A percentile compares a stretch with the other conserved stretches of the same genome.
Conservation (phyloP, 2,888 invertebrate genomes). For the Drosophila mulleri region DNA sequence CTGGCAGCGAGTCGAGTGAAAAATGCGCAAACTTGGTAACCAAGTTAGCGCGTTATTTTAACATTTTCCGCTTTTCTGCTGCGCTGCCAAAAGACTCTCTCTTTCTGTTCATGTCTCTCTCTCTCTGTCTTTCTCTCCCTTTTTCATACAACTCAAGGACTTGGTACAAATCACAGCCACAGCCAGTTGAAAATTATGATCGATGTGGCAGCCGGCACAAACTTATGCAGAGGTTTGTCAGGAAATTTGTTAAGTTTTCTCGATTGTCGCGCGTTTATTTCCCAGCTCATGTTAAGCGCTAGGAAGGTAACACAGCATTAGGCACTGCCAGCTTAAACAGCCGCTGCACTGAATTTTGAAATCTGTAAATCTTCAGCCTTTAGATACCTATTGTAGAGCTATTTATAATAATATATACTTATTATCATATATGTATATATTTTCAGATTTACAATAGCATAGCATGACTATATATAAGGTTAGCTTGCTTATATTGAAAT, state of each 20-base stretch:
- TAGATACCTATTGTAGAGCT: too few species aligned
- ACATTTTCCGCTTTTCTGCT: constrained; percentile 76
- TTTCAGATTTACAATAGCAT: too few species aligned
- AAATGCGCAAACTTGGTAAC: constrained; percentile 81
- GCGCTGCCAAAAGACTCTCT: constrained; percentile 40
- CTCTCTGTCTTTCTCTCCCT: background rate
- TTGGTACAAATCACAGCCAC: constrained; percentile 73
- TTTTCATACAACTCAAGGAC: constrained; percentile 57
- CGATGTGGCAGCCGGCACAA: constrained; percentile 66
- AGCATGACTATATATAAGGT: too few species aligned
- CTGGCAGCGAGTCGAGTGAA: constrained; percentile 74
- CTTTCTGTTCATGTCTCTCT: constrained; percentile 24
- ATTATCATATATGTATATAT: too few species aligned
- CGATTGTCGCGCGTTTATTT: constrained; percentile 59
- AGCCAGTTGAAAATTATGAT: constrained; percentile 72
- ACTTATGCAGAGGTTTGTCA: constrained; percentile 67
- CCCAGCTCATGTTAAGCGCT: constrained; percentile 4
- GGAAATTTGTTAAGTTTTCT: constrained; percentile 75
- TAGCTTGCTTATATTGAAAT: too few species aligned
- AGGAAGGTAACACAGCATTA: background rate
- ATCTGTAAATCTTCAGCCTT: too few species aligned
- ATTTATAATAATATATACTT: too few species aligned
- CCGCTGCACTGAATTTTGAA: too few species aligned
- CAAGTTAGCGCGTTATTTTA: constrained; percentile 81
- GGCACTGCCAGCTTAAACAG: too few species aligned